Evolutionary conservation across 2,888 invertebrate genomes (phyloP), one percentile per base, ranked within the genome.

Genomic region (Polydrusus pterygomalis): DNA sequence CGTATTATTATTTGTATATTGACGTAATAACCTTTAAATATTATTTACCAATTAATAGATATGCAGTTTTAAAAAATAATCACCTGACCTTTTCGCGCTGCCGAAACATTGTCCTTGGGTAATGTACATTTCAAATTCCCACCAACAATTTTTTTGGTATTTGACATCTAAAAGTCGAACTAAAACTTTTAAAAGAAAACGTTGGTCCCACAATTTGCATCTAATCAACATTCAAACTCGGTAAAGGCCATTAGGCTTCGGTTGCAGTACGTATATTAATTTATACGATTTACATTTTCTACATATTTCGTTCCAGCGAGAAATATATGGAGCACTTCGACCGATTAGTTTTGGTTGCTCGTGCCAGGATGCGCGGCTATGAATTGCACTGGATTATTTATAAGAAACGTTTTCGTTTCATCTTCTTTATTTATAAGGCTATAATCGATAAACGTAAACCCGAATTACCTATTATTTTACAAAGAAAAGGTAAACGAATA

Each of bases 281-380:
- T 72, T 64, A 65, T 45, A 47, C 72, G 65, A 72, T 65, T 65
- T 72, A 65, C 72, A 72, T 34, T 65, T 72, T 72, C 72, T 72
- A 56, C 72, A 72, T 72, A 72, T 72, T 65, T 65, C 65, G 56
- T 47, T 65, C 49, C 62, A 20, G 51, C 17, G 34, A 54, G 63
- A 72, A 43, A 72, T 72, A 45, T 72, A 72, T 72, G 65, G 72
- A 47, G 64, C 72, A 72, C 72, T 72, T 47, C 30, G 13, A 58
- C 38, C 65, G 65, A 72, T 72, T 72, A 47, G 56, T 30, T 45
- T 72, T 17, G 56, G n/a, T 13, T 34, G 30, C 2, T 15, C 8
- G 25, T 6, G 30, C 54, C 25, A 5, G 5, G 25, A 1, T 25
- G 25, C 25, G 25, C 34, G 5, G 34, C 34, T 25, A 34, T 56